phyloP scores from a whole-genome alignment of 2,888 invertebrate species.

The Chelonus formosanus region DNA sequence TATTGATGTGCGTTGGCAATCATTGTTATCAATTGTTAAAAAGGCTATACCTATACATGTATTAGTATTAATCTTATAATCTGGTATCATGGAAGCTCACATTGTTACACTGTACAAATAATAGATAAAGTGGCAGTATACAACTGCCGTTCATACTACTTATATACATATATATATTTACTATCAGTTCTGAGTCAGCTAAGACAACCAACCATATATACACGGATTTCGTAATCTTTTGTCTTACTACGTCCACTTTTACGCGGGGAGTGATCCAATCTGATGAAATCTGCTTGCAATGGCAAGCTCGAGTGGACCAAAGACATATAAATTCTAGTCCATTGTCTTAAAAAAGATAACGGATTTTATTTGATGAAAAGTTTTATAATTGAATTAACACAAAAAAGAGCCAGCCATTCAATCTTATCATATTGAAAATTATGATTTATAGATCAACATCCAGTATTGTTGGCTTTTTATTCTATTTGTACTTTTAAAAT shows the following conservation, averaged over 20 bases:
- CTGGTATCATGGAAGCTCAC: background rate
- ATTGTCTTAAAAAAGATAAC: too few relatives aligned
- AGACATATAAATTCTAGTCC: too few relatives aligned
- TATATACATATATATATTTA: constrained; percentile 37
- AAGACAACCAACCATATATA: constrained; percentile 30
- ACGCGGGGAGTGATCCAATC: constrained; percentile 4
- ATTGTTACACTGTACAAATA: background rate
- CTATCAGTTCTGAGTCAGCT: constrained; percentile 47
- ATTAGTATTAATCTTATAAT: background rate
- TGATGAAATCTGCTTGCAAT: constrained; percentile 40
- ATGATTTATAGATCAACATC: too few relatives aligned
- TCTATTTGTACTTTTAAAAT: too few relatives aligned
- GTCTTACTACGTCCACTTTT: constrained; percentile 34
- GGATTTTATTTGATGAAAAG: too few relatives aligned
- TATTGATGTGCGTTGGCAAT: too few relatives aligned
- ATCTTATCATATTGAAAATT: too few relatives aligned
- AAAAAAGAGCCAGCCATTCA: too few relatives aligned
- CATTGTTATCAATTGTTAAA: too few relatives aligned
- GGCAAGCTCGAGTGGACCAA: constrained; percentile 14
- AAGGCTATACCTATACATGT: too few relatives aligned
- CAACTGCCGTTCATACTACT: background rate
- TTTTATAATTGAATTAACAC: too few relatives aligned
- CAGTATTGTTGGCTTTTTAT: too few relatives aligned
- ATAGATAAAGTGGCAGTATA: constrained; percentile 1
- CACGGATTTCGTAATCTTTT: constrained; percentile 43